Evolutionary conservation across 2,797 vertebrate genomes (phyloP), one percentile per base, ranked within the genome.

Genomic region (Manis pentadactyla): DNA sequence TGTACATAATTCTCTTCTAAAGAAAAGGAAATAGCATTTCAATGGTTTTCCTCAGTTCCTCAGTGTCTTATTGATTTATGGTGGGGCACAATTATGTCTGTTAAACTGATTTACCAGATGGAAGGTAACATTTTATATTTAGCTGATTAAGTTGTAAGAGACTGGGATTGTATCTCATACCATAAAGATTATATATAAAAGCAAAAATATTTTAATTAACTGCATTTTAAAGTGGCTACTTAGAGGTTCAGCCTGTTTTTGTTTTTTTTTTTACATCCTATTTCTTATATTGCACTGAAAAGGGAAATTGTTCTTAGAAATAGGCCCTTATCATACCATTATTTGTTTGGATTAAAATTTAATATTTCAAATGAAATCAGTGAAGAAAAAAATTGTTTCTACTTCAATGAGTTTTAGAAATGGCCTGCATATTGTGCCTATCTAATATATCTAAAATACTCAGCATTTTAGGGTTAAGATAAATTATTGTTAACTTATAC

Each of bases 1-100:
- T 98, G 98, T 99, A 99, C 99, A 99, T 99, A 99, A 99, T 99
- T 99, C 98, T 98, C 98, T 99, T 99, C 98, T 99, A 99, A 99
- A 99, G 99, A 99, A 99, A 99, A 99, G 99, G 99, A 99, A 99
- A 99, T 99, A 98, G 98, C 99, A 99, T 99, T 99, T 99, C 99
- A 99, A 98, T 99, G 99, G 98, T 99, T 99, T 99, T 99, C 99
- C 98, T 99, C 98, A 97, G 98, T 99, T 99, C 99, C 98, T 99
- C 98, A 97, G 98, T 99, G 99, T 99, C 99, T 98, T 97, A 94
- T 99, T 99, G 99, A 99, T 99, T 99, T 99, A 99, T 98, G 97
- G 96, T 98, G 97, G 98, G 98, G 98, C 99, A 99, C 99, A 99
- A 98, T 99, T 99, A 98, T 99, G 99, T 98, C 98, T 98, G 98